These are phyloP conservation scores for Cerastis leucographa DNA, from an alignment of 2,888 invertebrate genomes.

Conservation along the genomic window DNA sequence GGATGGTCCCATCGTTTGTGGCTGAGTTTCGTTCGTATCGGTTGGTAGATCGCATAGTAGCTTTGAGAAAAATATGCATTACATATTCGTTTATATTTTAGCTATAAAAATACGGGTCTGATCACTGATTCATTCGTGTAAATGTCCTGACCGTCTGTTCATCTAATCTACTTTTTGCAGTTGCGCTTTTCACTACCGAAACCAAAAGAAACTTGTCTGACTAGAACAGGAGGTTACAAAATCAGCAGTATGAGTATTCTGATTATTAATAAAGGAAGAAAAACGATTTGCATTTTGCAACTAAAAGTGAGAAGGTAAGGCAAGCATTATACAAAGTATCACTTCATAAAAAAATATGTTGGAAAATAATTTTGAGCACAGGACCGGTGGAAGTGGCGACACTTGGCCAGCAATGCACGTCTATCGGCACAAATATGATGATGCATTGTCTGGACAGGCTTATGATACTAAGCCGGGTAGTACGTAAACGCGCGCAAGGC, in stretches of 20 bases:
- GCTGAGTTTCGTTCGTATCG: no score
- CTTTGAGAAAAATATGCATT: background rate
- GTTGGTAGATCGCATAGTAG: background rate
- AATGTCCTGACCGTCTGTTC: background rate
- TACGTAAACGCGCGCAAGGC: no score
- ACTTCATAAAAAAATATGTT: background rate
- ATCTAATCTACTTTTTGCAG: background rate
- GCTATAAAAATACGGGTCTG: no score
- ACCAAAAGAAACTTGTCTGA: background rate
- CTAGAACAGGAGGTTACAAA: background rate
- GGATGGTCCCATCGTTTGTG: no score
- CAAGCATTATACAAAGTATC: no score
- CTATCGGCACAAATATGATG: background rate
- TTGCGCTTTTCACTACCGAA: background rate
- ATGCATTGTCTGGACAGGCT: background rate
- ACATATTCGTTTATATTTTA: background rate
- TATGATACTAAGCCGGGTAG: no score
- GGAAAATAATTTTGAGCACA: background rate
- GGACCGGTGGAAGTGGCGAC: background rate
- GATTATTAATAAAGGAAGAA: conserved; percentile 28
- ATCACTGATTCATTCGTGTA: no score
- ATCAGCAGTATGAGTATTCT: conserved; percentile 10
- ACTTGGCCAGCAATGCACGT: background rate
- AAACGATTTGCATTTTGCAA: conserved; percentile 5
- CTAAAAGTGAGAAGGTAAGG: conserved; percentile 14